Conservation (phyloP, 2,113 vertebrate genomes). For the Pheucticus melanocephalus region DNA sequence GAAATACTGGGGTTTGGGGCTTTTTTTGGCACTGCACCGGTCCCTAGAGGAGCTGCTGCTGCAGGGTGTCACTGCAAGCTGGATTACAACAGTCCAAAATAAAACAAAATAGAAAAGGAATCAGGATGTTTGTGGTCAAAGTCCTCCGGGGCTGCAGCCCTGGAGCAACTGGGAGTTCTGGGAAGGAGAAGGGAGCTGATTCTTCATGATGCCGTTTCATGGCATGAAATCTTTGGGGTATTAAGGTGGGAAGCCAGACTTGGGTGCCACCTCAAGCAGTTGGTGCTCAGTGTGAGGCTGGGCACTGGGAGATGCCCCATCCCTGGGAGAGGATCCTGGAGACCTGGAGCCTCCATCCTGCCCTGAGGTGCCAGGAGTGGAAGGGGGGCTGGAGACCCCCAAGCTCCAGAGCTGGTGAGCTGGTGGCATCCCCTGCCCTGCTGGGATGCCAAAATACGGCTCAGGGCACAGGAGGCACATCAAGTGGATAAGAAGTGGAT, state of each 20-base stretch:
- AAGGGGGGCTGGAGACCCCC: not conserved
- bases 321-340: not conserved
- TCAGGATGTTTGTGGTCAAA: not conserved
- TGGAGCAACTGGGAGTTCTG: not conserved
- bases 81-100: not conserved
- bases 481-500: accelerated
- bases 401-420: too few species aligned
- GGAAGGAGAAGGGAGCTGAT: not conserved
- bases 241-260: not conserved
- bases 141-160: not conserved
- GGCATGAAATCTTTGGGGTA: not conserved
- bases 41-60: not conserved
- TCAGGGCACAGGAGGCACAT: not conserved
- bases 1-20: not conserved
- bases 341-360: not conserved
- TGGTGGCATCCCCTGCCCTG: not conserved
- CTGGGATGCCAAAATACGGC: not conserved
- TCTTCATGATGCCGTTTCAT: not conserved
- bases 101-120: not conserved
- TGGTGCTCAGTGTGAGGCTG: not conserved
- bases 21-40: not conserved
- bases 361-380: not conserved
- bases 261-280: not conserved
- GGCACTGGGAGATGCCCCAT: not conserved
- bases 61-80: not conserved